Base-by-base conservation (phyloP, 2,113 vertebrate genomes). In the Lichenostomus cassidix region DNA sequence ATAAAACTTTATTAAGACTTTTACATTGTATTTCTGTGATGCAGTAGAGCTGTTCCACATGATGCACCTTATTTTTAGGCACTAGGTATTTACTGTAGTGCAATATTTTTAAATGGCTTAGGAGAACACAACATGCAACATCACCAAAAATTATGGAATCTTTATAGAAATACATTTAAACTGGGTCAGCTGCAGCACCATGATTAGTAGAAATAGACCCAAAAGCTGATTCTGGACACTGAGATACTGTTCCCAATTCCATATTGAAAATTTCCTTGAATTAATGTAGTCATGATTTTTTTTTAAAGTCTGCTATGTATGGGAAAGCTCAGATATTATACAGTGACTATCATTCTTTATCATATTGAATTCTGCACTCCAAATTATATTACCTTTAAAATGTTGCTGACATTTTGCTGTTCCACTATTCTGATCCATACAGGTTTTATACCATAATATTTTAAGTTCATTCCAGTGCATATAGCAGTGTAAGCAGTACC, bases 321-420 rank as follows among this genome's bases (percentile, higher is more conserved):
- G 69, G 94, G 81, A 87, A 92, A 65, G 31, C 77, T 94, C 74
- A 82, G 87, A 69, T 95, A 91, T 89, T 94, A 94, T 52, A 85
- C 77, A 87, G 83, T 52, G 83, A 62, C 89, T 95, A 85, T 94
- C 83, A 0, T 94, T 94, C 87, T 91, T 92, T 84, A 95, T 92
- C 91, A 65, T 87, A 95, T 73, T 94, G 87, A 95, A 91, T 97
- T 92, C 64, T 74, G 50, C 56, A 83, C 73, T 94, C 80, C 76
- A 92, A 94, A 94, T 92, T 95, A 73, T 44, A 83, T 94, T 95
- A 90, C 91, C 75, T 93, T 93, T 95, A 86, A 96, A 97, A 95
- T 92, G 92, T 90, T 95, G 93, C 94, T 97, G 94, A 90, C 92
- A 84, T 88, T 92, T 90, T 86, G 60, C 85, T 75, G 53, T 92